A percentile compares a stretch with the other conserved stretches of the same genome.
phyloP scores from a whole-genome alignment of 2,113 vertebrate species.

The Ictalurus punctatus region DNA sequence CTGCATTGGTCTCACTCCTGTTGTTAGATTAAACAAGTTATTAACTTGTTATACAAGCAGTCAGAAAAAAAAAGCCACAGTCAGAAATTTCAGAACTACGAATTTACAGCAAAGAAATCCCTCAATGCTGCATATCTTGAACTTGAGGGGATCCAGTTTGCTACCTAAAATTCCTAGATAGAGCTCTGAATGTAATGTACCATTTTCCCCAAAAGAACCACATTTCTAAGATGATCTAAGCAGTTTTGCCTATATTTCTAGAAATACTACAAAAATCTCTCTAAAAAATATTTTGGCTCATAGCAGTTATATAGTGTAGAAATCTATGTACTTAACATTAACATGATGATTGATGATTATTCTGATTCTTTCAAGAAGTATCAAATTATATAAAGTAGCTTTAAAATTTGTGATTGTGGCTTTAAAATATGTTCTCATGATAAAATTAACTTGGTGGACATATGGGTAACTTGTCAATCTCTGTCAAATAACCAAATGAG shows the following conservation, averaged over 20 bases:
- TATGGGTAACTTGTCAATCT: not conserved
- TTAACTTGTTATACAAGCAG: constrained; percentile 3
- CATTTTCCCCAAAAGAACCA: not conserved
- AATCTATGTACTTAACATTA: not conserved
- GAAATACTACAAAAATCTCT: not conserved
- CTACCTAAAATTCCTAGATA: not conserved
- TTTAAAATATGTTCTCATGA: not conserved
- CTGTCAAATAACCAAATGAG: not conserved
- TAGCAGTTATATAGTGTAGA: not conserved
- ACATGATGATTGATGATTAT: not conserved
- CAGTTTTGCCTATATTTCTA: constrained; percentile 2
- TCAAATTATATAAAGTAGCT: constrained; percentile 10
- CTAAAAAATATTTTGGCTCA: constrained; percentile 22
- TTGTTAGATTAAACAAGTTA: constrained; percentile 9
- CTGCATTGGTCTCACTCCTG: constrained; percentile 7
- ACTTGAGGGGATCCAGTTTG: not conserved
- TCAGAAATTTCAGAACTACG: constrained; percentile 28
- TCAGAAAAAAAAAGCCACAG: constrained; percentile 9
- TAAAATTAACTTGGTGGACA: not conserved
- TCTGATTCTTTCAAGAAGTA: not conserved
- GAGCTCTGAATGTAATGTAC: not conserved
- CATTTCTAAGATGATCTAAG: not conserved
- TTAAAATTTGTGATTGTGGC: constrained; percentile 23
- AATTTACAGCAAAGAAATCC: not conserved
- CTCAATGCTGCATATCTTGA: not conserved